Conservation (phyloP, 2,113 vertebrate genomes). For the Brienomyrus brachyistius region DNA sequence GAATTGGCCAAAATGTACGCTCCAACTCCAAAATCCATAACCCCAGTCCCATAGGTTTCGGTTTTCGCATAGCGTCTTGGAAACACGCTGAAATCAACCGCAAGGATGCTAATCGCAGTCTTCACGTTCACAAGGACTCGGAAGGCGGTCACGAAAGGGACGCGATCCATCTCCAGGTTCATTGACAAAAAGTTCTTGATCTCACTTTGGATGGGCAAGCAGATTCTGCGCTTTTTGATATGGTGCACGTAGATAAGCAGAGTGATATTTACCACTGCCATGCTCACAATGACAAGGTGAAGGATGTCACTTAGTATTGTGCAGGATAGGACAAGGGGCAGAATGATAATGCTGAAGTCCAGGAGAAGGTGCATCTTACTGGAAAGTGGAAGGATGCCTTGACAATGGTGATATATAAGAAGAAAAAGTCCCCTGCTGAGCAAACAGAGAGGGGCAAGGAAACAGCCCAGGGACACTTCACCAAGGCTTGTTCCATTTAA, state of each 20-base stretch:
- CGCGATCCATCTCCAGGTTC: slow-evolving; percentile 52
- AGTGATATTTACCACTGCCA: slow-evolving; percentile 41
- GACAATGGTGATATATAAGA: slow-evolving; percentile 54
- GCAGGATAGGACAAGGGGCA: slow-evolving; percentile 70
- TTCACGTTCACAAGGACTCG: slow-evolving; percentile 76
- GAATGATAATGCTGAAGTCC: slow-evolving; percentile 71
- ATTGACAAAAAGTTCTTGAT: slow-evolving; percentile 58
- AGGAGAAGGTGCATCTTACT: slow-evolving; percentile 59
- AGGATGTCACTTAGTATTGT: slow-evolving; percentile 69
- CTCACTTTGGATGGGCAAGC: slow-evolving; percentile 35
- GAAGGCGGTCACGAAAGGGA: slow-evolving; percentile 76
- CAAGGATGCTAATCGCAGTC: slow-evolving; percentile 83
- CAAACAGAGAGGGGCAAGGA: slow-evolving; percentile 69
- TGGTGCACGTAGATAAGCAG: slow-evolving; percentile 56
- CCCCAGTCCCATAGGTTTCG: slow-evolving; percentile 86
- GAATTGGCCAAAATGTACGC: slow-evolving; percentile 81
- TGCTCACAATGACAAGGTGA: slow-evolving; percentile 43
- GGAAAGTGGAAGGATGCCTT: slow-evolving; percentile 46
- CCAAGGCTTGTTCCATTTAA: slow-evolving; percentile 79
- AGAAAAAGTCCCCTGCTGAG: slow-evolving; percentile 74
- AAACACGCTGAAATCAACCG: slow-evolving; percentile 86
- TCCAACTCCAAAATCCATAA: slow-evolving; percentile 90
- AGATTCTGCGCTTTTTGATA: slow-evolving; percentile 30
- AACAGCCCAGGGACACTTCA: slow-evolving; percentile 70
- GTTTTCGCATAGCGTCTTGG: slow-evolving; percentile 86